These are phyloP conservation scores for Zele albiditarsus DNA, from an alignment of 2,888 invertebrate species.

Conservation along the genomic window DNA sequence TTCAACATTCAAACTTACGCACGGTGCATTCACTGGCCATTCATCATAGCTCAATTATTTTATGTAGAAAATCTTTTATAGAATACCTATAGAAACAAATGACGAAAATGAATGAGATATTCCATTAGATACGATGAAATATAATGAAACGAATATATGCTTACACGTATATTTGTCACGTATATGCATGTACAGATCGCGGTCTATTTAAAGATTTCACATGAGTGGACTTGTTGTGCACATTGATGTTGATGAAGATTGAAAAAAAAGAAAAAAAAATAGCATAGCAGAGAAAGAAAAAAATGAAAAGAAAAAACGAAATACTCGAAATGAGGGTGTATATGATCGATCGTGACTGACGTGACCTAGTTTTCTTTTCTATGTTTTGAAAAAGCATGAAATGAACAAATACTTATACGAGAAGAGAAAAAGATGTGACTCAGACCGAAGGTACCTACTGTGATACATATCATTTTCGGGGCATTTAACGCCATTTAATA, in stretches of 20 bases:
- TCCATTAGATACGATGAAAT: background rate
- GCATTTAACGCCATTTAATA: background rate
- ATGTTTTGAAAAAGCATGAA: background rate
- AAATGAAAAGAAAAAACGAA: conserved; percentile 9
- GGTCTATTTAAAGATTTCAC: conserved; percentile 8
- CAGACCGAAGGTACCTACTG: background rate
- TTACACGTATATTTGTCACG: background rate
- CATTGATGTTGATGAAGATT: conserved; percentile 9
- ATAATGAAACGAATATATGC: background rate
- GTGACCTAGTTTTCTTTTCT: conserved; percentile 18
- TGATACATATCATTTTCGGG: background rate
- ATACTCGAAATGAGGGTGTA: conserved; percentile 11
- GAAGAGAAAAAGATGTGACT: background rate
- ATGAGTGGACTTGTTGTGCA: background rate
- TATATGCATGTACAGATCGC: background rate
- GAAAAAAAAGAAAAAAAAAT: conserved; percentile 1
- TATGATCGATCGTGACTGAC: conserved; percentile 22
- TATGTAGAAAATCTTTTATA: background rate
- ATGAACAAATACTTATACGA: background rate
- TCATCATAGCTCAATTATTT: background rate
- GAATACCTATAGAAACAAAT: background rate
- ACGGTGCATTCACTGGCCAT: background rate
- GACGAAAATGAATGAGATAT: background rate
- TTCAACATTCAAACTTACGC: background rate
- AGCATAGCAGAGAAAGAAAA: background rate